Conservation (phyloP, 2,888 invertebrate species). For the Coremacera marginata region DNA sequence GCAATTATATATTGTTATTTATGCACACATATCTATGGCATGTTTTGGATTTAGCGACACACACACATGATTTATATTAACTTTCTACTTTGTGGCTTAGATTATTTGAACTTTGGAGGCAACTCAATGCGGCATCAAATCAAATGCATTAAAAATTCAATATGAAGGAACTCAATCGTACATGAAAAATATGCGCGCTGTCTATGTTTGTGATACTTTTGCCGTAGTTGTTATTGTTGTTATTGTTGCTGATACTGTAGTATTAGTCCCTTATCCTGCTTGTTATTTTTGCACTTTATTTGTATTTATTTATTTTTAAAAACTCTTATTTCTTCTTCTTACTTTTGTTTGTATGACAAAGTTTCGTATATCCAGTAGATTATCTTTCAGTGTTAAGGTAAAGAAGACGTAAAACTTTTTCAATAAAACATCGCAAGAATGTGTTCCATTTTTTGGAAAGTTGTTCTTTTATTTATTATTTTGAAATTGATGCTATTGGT, state of each 20-base stretch:
- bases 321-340: not conserved
- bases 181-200: not conserved
- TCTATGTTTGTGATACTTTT: not conserved
- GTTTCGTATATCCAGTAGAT: not conserved
- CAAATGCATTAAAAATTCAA: constrained; percentile 23
- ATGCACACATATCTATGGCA: too few relatives aligned
- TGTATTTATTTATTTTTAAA: not conserved
- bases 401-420: not conserved
- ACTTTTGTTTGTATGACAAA: not conserved
- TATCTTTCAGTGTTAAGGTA: not conserved
- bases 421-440: not conserved
- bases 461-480: not conserved
- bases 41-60: too few relatives aligned
- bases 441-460: not conserved
- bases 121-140: not conserved
- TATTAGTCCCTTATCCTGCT: too few relatives aligned
- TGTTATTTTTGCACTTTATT: too few relatives aligned
- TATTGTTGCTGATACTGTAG: too few relatives aligned
- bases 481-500: not conserved
- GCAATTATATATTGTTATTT: too few relatives aligned
- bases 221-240: too few relatives aligned
- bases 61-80: not conserved
- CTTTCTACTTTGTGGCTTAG: not conserved
- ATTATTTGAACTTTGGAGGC: constrained; percentile 1
- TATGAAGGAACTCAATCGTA: not conserved